These are phyloP conservation scores for Axis porcinus DNA, from an alignment of 2,113 vertebrate species.

Conservation along the genomic window DNA sequence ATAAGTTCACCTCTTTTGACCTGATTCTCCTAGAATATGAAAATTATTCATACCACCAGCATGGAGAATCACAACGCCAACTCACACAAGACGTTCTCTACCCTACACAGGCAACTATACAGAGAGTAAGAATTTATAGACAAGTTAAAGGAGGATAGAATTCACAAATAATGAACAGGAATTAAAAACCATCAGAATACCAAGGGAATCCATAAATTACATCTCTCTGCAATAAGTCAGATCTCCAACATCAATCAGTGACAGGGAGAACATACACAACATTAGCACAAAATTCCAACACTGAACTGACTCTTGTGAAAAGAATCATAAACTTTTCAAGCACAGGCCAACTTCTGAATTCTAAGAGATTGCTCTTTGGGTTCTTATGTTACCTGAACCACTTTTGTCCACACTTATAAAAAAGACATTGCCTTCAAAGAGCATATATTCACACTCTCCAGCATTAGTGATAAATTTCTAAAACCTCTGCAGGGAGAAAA, in stretches of 20 bases:
- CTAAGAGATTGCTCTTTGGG: neutral
- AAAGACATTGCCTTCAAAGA: neutral
- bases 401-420: constrained; percentile 1
- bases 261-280: neutral
- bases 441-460: neutral
- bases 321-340: constrained; percentile 1
- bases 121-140: neutral
- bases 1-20: neutral
- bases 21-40: neutral
- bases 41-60: neutral
- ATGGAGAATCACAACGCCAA: neutral
- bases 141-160: neutral
- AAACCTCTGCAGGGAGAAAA: neutral
- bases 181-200: neutral
- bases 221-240: neutral
- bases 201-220: neutral
- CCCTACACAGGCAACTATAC: neutral
- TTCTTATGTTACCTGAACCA: neutral
- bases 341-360: neutral
- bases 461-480: neutral
- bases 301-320: neutral
- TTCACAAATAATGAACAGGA: neutral
- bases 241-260: neutral
- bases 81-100: neutral
- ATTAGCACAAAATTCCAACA: neutral